A percentile compares a stretch with the other conserved stretches of the same genome.
Conservation (phyloP, 2,113 vertebrate species). For the Leptodactylus fuscus region DNA sequence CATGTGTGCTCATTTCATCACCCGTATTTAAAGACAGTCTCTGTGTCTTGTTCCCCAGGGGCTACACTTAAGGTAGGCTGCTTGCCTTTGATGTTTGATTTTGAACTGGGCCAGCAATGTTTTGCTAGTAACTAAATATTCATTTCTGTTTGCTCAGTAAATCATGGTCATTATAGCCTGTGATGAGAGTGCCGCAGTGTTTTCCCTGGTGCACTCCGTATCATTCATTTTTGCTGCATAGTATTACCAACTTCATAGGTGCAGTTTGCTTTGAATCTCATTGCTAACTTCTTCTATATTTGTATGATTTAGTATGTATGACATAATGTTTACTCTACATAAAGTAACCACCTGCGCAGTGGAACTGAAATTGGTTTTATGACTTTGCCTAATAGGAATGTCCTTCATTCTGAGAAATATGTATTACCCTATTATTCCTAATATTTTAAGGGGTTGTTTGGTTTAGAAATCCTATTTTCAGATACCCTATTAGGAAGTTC, state of each 20-base stretch:
- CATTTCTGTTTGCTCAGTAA: conserved; percentile 53
- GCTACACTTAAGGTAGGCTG: conserved; percentile 55
- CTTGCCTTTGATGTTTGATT: conserved; percentile 54
- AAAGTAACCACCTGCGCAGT: conserved; percentile 19
- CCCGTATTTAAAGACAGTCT: conserved; percentile 46
- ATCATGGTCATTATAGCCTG: conserved; percentile 50
- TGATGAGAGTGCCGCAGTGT: conserved; percentile 31
- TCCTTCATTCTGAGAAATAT: neutral
- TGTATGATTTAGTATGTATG: conserved; percentile 31
- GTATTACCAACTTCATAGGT: conserved; percentile 31
- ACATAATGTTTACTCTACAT: conserved; percentile 31
- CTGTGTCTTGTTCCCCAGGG: conserved; percentile 48
- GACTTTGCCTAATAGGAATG: neutral
- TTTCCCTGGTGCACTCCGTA: conserved; percentile 3
- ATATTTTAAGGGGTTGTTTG: neutral
- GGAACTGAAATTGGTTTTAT: neutral
- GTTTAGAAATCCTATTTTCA: neutral
- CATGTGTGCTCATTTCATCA: conserved; percentile 55
- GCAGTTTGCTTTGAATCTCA: conserved; percentile 22
- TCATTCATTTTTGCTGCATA: conserved; percentile 4
- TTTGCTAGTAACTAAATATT: conserved; percentile 58
- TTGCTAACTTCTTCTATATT: conserved; percentile 26
- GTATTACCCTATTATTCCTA: neutral
- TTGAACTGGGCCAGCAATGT: conserved; percentile 55
- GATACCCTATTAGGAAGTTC: neutral